Evolutionary conservation across 2,797 vertebrate genomes (phyloP), one percentile per base, ranked within the genome.

Genomic region (Scyliorhinus canicula): DNA sequence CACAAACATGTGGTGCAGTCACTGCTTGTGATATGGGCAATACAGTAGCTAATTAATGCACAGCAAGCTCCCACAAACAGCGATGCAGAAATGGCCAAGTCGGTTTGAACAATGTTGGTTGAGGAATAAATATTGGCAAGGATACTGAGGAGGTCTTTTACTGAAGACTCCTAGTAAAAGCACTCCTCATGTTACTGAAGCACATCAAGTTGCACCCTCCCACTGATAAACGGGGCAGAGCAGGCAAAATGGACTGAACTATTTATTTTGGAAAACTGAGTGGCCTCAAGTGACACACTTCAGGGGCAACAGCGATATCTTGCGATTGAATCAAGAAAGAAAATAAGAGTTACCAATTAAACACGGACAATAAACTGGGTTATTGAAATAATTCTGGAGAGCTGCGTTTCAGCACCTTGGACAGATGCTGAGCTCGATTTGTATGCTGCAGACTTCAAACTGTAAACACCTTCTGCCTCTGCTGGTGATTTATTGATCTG

Each of bases 331-430:
- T 47, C 40, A 26, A 47, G 57, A 35, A 14, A 21, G 35, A n/a
- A 31, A 90, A 55, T 35, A 31, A 35, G 7, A 71, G 6, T 57
- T 57, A 35, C 55, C 19, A n/a, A 7, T 60, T n/a, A 35, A 60
- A 90, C 47, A n/a, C 9, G 60, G 5, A 79, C 47, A 90, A 55
- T 63, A 14, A 91, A 44, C 60, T 5, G 24, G 14, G 2, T 63
- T 90, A 60, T 65, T 55, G 55, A 50, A 94, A 94, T 19, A 21
- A 8, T 3, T 31, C 5, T 94, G 52, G 11, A 2, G 12, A 94
- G 31, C 31, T 94, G 12, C 2, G 16, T 50, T 94, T 94, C 93
- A 94, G 93, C 26, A 94, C 93, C 93, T 35, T 74, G 93, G 93
- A 94, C 93, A 94, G 93, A 94, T 26, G 21, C 19, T 9, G 57